Evolutionary conservation across 2,797 vertebrate genomes (phyloP).

Genomic region (Notamacropus eugenii): DNA sequence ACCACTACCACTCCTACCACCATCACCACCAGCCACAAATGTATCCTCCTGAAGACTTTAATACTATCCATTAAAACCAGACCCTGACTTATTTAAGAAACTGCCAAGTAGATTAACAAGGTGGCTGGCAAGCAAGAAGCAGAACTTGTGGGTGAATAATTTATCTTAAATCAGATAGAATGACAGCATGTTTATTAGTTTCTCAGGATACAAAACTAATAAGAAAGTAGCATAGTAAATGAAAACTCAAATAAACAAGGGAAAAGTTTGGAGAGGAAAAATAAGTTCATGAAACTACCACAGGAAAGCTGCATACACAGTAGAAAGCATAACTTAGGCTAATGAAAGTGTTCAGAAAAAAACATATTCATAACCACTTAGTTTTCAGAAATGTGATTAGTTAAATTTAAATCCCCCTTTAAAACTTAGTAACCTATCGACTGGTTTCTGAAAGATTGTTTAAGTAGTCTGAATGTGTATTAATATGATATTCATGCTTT

Average conservation of each 20-base stretch:
- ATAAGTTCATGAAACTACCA: not conserved
- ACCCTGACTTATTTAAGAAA: not conserved
- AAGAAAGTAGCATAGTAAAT: slow-evolving; percentile 53
- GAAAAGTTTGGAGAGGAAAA: not conserved
- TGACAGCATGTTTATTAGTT: slow-evolving; percentile 57
- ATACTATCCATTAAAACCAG: not conserved
- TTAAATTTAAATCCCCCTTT: not conserved
- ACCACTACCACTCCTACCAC: not conserved
- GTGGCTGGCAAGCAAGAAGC: slow-evolving; percentile 13
- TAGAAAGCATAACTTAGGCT: not conserved
- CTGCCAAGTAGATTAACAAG: slow-evolving; percentile 42
- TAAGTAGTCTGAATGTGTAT: not conserved
- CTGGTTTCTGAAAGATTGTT: not conserved
- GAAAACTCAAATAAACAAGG: slow-evolving; percentile 49
- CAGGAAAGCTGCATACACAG: slow-evolving; percentile 1
- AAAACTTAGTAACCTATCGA: not conserved
- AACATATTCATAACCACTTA: not conserved
- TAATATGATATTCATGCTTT: not conserved
- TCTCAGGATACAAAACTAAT: slow-evolving; percentile 56
- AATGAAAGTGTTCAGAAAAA: not conserved
- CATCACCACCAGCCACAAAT: not conserved
- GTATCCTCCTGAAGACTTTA: not conserved
- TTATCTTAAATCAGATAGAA: slow-evolving; percentile 56
- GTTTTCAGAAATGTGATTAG: not conserved
- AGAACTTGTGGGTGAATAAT: slow-evolving; percentile 46